Evolutionary conservation across 1,140 invertebrate genomes (phyloP).

Genomic region (Pentalonia nigronervosa): DNA sequence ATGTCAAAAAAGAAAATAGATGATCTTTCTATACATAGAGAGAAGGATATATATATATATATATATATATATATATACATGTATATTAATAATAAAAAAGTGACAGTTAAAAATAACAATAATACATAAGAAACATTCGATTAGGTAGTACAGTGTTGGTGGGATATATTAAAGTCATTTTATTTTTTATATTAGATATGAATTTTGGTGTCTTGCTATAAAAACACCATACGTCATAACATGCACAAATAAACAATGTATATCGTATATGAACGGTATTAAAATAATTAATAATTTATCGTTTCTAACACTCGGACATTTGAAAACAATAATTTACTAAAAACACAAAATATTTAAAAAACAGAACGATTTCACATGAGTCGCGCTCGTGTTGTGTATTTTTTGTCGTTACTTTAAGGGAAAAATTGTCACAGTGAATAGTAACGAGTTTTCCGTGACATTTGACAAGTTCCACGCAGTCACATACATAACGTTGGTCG

Average conservation of each 20-base stretch:
- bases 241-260: background rate
- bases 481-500: too few species aligned
- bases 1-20: constrained; percentile 6
- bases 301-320: background rate
- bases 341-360: background rate
- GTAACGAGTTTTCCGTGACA: too few species aligned
- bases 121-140: background rate
- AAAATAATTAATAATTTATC: background rate
- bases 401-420: background rate
- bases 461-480: too few species aligned
- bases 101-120: background rate
- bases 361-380: background rate
- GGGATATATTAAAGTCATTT: background rate
- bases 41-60: too few species aligned
- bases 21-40: background rate
- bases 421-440: too few species aligned
- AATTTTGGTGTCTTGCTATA: background rate
- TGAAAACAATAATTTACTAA: background rate
- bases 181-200: background rate
- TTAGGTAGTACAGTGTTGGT: background rate
- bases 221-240: background rate
- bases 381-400: background rate
- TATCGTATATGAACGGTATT: background rate
- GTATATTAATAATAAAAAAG: background rate
- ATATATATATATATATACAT: background rate